Evolutionary conservation across 2,113 vertebrate species (phyloP), one percentile per base, ranked within the genome.

Genomic region (Chionodraco myersi): DNA sequence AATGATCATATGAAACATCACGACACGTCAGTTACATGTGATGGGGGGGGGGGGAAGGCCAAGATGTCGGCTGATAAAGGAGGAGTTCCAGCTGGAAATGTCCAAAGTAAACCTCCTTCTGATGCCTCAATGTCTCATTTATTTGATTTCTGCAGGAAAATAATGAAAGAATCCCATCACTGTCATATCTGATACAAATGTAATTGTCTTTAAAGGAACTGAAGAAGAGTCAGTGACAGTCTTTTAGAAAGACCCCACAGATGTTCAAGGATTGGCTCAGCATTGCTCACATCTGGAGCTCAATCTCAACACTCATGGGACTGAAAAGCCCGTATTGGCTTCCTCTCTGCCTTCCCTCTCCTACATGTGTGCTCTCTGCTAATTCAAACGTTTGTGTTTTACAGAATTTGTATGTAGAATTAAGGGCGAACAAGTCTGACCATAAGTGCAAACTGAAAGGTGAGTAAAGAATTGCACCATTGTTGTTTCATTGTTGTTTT

Each of bases 401-500:
- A 62, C 82, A 92, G 92, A 87, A 88, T 80, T 54, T 88, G 71
- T 83, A 52, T 12, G 66, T 71, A 56, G 86, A 87, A 51, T 30
- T 72, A 68, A 85, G 56, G 64, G 68, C 70, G 60, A 74, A 71
- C 23, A 77, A 78, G 51, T 72, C 69, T 10, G 60, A 72, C 47
- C 61, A 71, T 62, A 80, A 84, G 64, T 71, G 82, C 75, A 72
- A 73, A 65, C 75, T 87, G 5, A 71, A 86, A 61, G 92, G 91
- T 93, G 63, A 91, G 87, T 72, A 30, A n/a, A 79, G 11, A 15
- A 54, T 53, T 6, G 44, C 3, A 16, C 5, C 3, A 30, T 57
- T 44, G 18, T 36, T 62, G 18, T 60, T 14, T 58, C 3, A 30
- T 52, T 44, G 18, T 36, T 62, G 18, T 60, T 14, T 58, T 8